A percentile compares a stretch with the other conserved stretches of the same genome.
Conservation (phyloP, 1,140 invertebrate species). For the Vanessa atalanta region DNA sequence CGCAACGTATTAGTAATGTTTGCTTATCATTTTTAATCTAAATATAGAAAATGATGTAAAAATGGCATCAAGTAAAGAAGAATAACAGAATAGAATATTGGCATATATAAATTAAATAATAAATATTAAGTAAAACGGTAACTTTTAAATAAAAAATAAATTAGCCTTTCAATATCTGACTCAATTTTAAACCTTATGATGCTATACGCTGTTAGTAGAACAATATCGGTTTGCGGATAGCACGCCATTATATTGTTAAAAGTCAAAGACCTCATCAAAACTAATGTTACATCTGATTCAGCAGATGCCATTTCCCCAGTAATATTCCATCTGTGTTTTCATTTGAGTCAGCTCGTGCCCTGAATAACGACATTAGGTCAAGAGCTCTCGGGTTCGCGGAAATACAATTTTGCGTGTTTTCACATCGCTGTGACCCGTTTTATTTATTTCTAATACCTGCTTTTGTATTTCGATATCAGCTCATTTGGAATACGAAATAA, state of each 20-base stretch:
- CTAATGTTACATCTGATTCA: background rate
- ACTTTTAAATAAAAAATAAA: too few relatives aligned
- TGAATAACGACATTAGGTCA: background rate
- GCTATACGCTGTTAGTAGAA: too few relatives aligned
- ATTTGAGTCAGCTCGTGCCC: background rate
- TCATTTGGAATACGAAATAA: too few relatives aligned
- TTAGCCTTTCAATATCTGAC: too few relatives aligned
- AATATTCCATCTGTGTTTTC: background rate
- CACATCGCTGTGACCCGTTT: conserved; percentile 1
- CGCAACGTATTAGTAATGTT: background rate
- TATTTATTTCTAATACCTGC: conserved; percentile 1
- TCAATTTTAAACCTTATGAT: too few relatives aligned
- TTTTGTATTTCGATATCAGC: background rate
- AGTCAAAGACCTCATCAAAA: too few relatives aligned
- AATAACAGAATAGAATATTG: background rate
- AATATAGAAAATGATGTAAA: background rate
- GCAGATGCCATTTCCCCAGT: background rate
- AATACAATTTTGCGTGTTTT: conserved; percentile 6
- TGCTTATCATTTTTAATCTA: background rate
- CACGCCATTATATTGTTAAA: too few relatives aligned
- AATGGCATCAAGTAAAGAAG: background rate
- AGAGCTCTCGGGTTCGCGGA: background rate
- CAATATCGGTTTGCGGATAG: too few relatives aligned
- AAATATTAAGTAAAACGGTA: background rate
- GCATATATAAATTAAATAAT: background rate